Conservation (phyloP, 1,140 invertebrate genomes). For the Frieseomelitta varia region DNA sequence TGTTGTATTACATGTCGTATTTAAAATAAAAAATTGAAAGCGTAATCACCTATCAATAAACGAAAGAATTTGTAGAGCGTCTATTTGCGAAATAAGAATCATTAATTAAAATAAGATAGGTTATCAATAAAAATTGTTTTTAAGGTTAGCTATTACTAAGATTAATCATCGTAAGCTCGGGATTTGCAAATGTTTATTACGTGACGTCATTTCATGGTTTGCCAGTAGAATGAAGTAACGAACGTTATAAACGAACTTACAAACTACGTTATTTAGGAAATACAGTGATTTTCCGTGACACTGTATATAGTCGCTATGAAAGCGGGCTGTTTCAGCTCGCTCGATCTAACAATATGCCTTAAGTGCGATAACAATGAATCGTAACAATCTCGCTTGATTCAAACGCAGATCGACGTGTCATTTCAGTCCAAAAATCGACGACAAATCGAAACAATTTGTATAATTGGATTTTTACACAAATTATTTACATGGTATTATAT, state of each 20-base stretch:
- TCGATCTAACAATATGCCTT: slow-evolving; percentile 26
- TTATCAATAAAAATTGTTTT: neutral
- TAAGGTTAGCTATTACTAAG: neutral
- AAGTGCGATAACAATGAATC: slow-evolving; percentile 44
- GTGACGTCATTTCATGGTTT: slow-evolving; percentile 31
- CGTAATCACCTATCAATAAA: neutral
- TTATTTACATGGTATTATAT: slow-evolving; percentile 21
- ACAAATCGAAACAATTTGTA: neutral
- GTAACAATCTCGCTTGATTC: slow-evolving; percentile 38
- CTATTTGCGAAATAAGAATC: neutral
- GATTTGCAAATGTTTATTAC: slow-evolving; percentile 54
- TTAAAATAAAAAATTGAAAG: neutral
- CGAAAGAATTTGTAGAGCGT: too few relatives aligned
- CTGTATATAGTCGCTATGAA: slow-evolving; percentile 8
- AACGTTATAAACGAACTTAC: slow-evolving; percentile 46
- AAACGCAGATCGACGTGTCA: slow-evolving; percentile 2
- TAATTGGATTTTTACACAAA: neutral
- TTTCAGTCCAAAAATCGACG: neutral
- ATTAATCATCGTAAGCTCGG: neutral
- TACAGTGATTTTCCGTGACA: slow-evolving; percentile 1
- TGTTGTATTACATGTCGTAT: too few relatives aligned
- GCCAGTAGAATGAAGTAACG: slow-evolving; percentile 32
- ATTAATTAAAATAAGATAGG: neutral
- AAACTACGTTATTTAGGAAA: slow-evolving; percentile 35
- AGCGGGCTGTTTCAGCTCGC: neutral